Percentiles rank a stretch among this genome's conserved stretches.
Evolutionary conservation across 2,113 vertebrate genomes (phyloP).

Genomic region (Syngnathus floridae): DNA sequence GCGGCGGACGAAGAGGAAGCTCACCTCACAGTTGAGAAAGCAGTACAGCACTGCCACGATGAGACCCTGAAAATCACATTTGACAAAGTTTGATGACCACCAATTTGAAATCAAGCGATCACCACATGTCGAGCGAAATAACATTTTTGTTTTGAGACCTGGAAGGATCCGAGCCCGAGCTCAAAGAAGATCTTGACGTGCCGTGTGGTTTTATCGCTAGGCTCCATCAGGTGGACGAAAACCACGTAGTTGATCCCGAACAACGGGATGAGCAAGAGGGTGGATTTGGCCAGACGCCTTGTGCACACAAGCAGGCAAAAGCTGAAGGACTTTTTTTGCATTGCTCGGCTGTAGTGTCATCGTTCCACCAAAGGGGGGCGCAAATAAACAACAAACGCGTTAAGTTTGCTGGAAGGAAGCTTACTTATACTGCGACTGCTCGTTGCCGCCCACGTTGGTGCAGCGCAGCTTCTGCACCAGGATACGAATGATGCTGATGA

Average conservation of each 20-base stretch:
- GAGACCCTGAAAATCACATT: constrained; percentile 71
- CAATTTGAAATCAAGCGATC: too few relatives aligned
- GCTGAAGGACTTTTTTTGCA: too few relatives aligned
- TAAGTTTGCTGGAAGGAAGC: neutral
- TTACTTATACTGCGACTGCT: constrained; percentile 70
- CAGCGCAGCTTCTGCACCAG: constrained; percentile 89
- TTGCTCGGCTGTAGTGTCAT: too few relatives aligned
- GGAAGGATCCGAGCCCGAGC: constrained; percentile 85
- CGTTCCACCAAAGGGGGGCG: too few relatives aligned
- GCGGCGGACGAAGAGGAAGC: constrained; percentile 18
- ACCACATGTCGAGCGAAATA: too few relatives aligned
- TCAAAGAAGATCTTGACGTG: constrained; percentile 85
- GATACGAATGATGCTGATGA: constrained; percentile 88
- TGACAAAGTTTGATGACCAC: neutral
- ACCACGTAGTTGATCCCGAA: constrained; percentile 89
- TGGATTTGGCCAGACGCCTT: constrained; percentile 88
- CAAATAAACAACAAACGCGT: too few relatives aligned
- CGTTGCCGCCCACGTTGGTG: constrained; percentile 84
- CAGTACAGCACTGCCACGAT: constrained; percentile 86
- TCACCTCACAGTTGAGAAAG: constrained; percentile 89
- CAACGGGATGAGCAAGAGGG: constrained; percentile 85
- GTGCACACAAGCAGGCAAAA: neutral
- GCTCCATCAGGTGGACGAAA: constrained; percentile 74
- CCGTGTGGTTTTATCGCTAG: constrained; percentile 48
- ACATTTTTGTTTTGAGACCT: constrained; percentile 63